Conservation (phyloP, 2,888 invertebrate genomes). For the Buathra laborator region DNA sequence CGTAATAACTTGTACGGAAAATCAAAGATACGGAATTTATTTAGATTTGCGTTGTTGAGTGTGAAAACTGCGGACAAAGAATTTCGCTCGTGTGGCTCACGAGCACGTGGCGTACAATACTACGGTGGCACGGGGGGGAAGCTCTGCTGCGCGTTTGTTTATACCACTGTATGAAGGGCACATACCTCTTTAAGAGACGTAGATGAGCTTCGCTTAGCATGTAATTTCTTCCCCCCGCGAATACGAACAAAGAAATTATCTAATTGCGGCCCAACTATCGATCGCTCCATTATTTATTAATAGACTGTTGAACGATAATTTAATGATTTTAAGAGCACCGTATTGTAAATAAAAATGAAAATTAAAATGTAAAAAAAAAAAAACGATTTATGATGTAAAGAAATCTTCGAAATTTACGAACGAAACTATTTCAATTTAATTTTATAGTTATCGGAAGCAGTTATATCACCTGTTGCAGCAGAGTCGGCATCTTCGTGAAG, state of each 20-base stretch:
- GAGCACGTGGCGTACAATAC: conserved; percentile 38
- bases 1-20: background rate
- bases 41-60: background rate
- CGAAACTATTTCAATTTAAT: background rate
- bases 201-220: background rate
- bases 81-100: conserved; percentile 19
- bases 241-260: conserved; percentile 32
- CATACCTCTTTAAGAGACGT: background rate
- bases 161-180: conserved; percentile 36
- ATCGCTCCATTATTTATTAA: too few species aligned
- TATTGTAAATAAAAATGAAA: too few species aligned
- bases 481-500: conserved; percentile 75
- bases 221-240: background rate
- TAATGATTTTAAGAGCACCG: background rate
- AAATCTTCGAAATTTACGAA: too few species aligned
- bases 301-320: background rate
- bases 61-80: conserved; percentile 27
- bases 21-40: background rate
- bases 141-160: conserved; percentile 36
- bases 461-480: conserved; percentile 79
- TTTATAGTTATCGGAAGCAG: background rate
- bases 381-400: background rate
- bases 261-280: background rate
- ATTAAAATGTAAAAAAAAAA: too few species aligned
- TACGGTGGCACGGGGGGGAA: conserved; percentile 1